Conservation (phyloP, 2,888 invertebrate genomes). For the Apotomis turbidana region DNA sequence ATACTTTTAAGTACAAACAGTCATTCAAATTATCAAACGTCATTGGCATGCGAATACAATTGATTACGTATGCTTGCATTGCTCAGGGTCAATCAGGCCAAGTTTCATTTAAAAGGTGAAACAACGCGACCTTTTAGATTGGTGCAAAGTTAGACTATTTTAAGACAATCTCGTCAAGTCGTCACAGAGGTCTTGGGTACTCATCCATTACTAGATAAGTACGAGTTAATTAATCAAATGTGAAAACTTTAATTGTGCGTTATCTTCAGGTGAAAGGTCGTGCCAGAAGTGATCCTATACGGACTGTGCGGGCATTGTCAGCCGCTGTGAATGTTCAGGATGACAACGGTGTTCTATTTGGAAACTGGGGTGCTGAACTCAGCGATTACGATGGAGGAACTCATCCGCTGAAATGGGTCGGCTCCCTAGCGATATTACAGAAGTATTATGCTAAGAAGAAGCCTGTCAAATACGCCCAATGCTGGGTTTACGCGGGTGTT, state of each 20-base stretch:
- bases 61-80: conserved; percentile 8
- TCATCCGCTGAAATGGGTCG: conserved; percentile 95
- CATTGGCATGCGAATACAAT: conserved; percentile 8
- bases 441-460: conserved; percentile 92
- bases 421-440: conserved; percentile 93
- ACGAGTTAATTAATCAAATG: background rate
- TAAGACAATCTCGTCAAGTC: conserved; percentile 9
- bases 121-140: conserved; percentile 31
- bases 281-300: conserved; percentile 90
- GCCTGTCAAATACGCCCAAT: conserved; percentile 96
- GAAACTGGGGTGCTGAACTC: conserved; percentile 94
- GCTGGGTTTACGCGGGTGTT: conserved; percentile 97
- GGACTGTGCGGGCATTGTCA: conserved; percentile 90
- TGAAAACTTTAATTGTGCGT: conserved; percentile 6
- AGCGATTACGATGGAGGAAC: conserved; percentile 93
- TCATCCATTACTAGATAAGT: background rate
- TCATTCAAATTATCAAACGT: background rate
- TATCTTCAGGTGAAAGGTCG: conserved; percentile 77
- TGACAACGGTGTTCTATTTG: conserved; percentile 92
- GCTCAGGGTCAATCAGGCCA: conserved; percentile 22
- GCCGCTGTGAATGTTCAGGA: conserved; percentile 95
- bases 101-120: conserved; percentile 46
- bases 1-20: no score
- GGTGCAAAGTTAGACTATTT: conserved; percentile 19
- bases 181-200: no score